These are phyloP conservation scores for Notothenia coriiceps DNA, from an alignment of 2,113 vertebrate genomes.

Conservation along the genomic window DNA sequence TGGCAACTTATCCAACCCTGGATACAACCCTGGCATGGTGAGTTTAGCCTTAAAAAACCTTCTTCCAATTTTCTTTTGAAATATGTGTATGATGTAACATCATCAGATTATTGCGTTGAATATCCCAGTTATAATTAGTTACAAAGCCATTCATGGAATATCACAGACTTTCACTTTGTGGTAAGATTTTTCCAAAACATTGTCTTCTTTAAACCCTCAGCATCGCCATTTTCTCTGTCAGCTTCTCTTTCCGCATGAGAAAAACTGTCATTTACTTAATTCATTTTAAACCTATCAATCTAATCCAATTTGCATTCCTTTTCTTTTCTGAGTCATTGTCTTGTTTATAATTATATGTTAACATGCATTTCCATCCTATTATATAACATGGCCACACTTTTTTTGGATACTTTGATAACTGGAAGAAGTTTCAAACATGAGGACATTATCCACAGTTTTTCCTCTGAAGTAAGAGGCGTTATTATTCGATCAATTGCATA, in stretches of 20 bases:
- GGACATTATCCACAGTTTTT: neutral
- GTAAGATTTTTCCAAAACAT: constrained; percentile 66
- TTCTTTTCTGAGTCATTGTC: constrained; percentile 28
- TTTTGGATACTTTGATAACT: constrained; percentile 37
- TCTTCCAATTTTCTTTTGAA: neutral
- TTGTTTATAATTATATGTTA: constrained; percentile 34
- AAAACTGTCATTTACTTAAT: constrained; percentile 12
- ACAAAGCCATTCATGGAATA: constrained; percentile 58
- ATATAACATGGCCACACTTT: constrained; percentile 50
- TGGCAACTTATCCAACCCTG: constrained; percentile 72
- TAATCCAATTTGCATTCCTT: constrained; percentile 14
- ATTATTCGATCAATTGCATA: neutral
- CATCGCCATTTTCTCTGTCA: constrained; percentile 11
- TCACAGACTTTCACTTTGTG: constrained; percentile 44
- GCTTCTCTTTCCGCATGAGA: constrained; percentile 50
- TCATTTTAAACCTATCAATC: constrained; percentile 37
- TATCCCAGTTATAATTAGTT: constrained; percentile 74
- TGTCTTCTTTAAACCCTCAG: constrained; percentile 23
- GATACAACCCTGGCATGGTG: constrained; percentile 82
- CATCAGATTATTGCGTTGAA: constrained; percentile 51
- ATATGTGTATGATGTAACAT: constrained; percentile 15
- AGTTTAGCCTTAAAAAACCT: constrained; percentile 42
- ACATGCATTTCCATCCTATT: constrained; percentile 10
- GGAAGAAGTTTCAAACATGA: neutral
- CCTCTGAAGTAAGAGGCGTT: neutral